Conservation (phyloP, 2,797 vertebrate species). For the Catamblyrhynchus diadema region DNA sequence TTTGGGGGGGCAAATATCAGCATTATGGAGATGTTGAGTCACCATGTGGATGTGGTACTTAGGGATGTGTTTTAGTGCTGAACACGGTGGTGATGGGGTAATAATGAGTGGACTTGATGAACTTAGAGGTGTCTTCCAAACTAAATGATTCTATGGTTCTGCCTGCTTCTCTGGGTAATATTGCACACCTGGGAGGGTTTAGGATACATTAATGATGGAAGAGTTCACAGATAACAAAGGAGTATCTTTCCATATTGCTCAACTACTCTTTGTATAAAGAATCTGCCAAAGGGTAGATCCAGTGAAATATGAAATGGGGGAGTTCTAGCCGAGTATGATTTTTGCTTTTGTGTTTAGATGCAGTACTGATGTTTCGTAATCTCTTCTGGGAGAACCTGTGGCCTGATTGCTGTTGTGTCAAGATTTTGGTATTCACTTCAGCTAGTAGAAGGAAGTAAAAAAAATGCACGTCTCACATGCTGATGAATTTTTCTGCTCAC, state of each 20-base stretch:
- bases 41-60: not conserved
- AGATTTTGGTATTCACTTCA: not conserved
- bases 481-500: not conserved
- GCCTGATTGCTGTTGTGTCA: not conserved
- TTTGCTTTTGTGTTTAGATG: not conserved
- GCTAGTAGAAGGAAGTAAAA: not conserved
- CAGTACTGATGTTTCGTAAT: accelerated
- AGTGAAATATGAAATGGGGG: not conserved
- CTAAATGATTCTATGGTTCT: not conserved
- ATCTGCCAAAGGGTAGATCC: not conserved
- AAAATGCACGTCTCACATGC: accelerated
- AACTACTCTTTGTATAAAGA: not conserved
- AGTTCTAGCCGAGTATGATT: not conserved
- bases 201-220: not conserved
- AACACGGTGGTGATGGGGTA: not conserved
- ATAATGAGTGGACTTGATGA: too few species aligned
- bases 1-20: not conserved
- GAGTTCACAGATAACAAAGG: not conserved
- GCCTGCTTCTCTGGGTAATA: not conserved
- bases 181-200: not conserved
- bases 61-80: not conserved
- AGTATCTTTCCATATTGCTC: not conserved
- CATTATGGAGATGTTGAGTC: not conserved
- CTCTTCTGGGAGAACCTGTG: not conserved
- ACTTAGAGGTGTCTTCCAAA: not conserved